phyloP scores from a whole-genome alignment of 2,113 vertebrate genomes.

The Cariama cristata region DNA sequence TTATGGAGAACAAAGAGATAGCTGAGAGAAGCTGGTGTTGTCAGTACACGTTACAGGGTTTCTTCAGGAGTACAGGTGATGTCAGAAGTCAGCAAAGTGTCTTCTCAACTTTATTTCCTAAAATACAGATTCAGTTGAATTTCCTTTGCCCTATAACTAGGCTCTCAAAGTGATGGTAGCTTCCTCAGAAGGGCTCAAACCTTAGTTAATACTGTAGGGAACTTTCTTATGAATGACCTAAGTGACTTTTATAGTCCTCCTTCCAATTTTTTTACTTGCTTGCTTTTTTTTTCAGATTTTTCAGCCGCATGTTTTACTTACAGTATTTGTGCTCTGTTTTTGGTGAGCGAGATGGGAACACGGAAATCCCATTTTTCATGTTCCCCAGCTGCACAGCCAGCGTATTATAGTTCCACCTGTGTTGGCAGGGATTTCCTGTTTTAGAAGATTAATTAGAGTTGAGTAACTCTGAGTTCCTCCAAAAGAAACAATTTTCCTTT shows the following conservation, averaged over 20 bases:
- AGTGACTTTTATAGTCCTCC: neutral
- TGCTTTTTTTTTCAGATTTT: neutral
- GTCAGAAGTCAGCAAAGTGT: neutral
- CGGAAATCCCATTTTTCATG: constrained; percentile 11
- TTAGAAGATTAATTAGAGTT: constrained; percentile 50
- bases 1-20: neutral
- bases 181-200: neutral
- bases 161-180: neutral
- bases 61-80: neutral
- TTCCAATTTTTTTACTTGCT: neutral
- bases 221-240: neutral
- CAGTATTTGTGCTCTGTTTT: neutral
- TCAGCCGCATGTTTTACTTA: neutral
- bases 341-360: neutral
- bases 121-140: neutral
- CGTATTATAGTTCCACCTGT: constrained; percentile 21
- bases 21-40: neutral
- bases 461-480: constrained; percentile 53
- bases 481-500: constrained; percentile 39
- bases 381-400: constrained; percentile 23
- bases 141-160: neutral
- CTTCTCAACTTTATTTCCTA: neutral
- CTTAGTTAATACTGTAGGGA: neutral
- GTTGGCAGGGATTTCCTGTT: constrained; percentile 49
- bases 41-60: neutral